Base-by-base conservation (phyloP, 1,140 invertebrate species). In the Zophobas morio region DNA sequence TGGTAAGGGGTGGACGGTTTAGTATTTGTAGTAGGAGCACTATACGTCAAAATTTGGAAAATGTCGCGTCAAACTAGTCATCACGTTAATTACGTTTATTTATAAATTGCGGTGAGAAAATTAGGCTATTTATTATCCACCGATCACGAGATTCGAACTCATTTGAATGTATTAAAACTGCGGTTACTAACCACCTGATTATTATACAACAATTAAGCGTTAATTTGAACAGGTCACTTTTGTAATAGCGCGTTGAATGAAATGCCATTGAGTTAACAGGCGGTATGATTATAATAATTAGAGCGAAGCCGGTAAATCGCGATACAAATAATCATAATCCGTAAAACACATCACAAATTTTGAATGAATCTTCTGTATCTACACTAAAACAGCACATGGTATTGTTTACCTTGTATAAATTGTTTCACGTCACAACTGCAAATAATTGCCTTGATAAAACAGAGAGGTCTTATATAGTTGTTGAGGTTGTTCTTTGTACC, bases 341-440 rank as follows among this genome's bases (percentile, higher is more conserved):
- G 37, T 46, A 6, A 40, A 37, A 78, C 20, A 40, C 56, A 66
- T 77, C 51, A 70, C 49, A 57, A 78, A 71, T 57, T 63, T 78
- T 80, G 60, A 75, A 72, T 78, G 60, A 78, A 71, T 77, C 73
- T 53, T 20, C 20, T 74, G 57, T 63, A 20, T 72, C 54, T 71
- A 77, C 74, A 42, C 51, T 60, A 53, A 34, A 39, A 80, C 70
- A 6, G 75, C 63, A 80, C 75, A 78, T 80, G 66, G 53, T 70
- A 78, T 76, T 56, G 74, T 79, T 81, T 81, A 81, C 79, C 79
- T 81, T 81, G 77, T 79, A 74, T 77, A 79, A 75, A 77, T 78
- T 78, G 78, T 78, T 76, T 75, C 79, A 75, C 78, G 74, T 81
- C 74, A 78, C 77, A 57, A 77, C 47, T 74, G 66, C 76, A 81